A percentile compares a stretch with the other conserved stretches of the same genome.
These are phyloP conservation scores for Alfaro cultratus DNA, from an alignment of 2,797 vertebrate species.

Conservation along the genomic window DNA sequence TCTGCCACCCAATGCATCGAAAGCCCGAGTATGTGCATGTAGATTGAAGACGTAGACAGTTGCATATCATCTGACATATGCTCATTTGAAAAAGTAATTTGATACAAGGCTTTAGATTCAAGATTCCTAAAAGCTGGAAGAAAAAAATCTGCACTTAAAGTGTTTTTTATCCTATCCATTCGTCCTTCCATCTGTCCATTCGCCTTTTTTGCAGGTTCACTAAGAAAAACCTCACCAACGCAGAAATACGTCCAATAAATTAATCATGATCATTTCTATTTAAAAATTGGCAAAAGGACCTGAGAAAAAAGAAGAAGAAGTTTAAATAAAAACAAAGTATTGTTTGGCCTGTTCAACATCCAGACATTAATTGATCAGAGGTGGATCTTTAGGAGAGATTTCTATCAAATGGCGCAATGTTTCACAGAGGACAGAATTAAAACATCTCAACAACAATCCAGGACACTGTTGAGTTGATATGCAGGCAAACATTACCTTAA, in stretches of 20 bases:
- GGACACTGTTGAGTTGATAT: not conserved
- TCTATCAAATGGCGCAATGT: not conserved
- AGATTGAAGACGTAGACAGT: not conserved
- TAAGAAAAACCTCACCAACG: not conserved
- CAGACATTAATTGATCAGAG: not conserved
- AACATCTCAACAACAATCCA: not conserved
- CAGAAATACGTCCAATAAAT: not conserved
- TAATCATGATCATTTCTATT: not conserved
- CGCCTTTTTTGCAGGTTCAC: not conserved
- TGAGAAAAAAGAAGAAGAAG: not conserved
- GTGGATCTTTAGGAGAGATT: not conserved
- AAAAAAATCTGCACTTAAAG: not conserved
- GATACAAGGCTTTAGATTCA: not conserved
- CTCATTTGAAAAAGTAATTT: not conserved
- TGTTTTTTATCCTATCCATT: not conserved
- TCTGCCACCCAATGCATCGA: conserved; percentile 76
- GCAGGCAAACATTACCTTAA: not conserved
- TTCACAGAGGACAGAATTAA: not conserved
- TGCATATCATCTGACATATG: not conserved
- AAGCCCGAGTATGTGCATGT: conserved; percentile 77
- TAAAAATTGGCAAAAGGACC: not conserved
- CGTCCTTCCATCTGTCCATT: not conserved
- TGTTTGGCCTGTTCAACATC: not conserved
- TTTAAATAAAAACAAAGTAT: not conserved
- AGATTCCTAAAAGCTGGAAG: not conserved